phyloP scores from a whole-genome alignment of 2,113 vertebrate species.

The Dascyllus trimaculatus region DNA sequence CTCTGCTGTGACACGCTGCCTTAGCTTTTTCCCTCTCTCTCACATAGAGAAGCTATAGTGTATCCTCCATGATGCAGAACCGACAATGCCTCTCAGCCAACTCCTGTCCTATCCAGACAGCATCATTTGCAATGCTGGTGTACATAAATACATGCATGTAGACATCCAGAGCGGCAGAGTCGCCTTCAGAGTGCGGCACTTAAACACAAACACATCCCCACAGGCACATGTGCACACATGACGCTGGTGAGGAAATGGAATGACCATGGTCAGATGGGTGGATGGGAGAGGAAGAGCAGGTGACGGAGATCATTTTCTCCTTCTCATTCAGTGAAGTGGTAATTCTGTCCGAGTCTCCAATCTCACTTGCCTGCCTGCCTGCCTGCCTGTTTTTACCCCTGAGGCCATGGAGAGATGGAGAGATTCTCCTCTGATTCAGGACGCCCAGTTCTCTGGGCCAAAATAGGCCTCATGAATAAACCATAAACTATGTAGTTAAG shows the following conservation, averaged over 20 bases:
- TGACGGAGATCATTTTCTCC: slow-evolving; percentile 58
- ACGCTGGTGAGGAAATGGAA: slow-evolving; percentile 38
- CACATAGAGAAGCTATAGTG: slow-evolving; percentile 25
- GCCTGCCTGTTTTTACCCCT: slow-evolving; percentile 40
- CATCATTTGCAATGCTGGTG: slow-evolving; percentile 49
- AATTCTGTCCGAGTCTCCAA: slow-evolving; percentile 58
- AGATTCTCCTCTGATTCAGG: slow-evolving; percentile 74
- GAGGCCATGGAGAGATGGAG: slow-evolving; percentile 57
- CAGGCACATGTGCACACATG: slow-evolving; percentile 16
- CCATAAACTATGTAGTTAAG: slow-evolving; percentile 68
- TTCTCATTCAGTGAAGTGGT: slow-evolving; percentile 52
- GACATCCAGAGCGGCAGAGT: slow-evolving; percentile 30
- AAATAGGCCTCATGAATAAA: slow-evolving; percentile 80
- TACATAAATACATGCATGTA: slow-evolving; percentile 53
- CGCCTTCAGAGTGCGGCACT: slow-evolving; percentile 14
- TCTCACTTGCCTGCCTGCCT: slow-evolving; percentile 54
- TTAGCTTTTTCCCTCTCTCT: neutral
- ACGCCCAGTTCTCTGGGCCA: slow-evolving; percentile 72
- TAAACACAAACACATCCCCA: slow-evolving; percentile 9
- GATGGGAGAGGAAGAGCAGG: slow-evolving; percentile 47
- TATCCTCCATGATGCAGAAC: slow-evolving; percentile 53
- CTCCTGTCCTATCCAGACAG: slow-evolving; percentile 56
- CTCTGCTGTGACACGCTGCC: slow-evolving; percentile 64
- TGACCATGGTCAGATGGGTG: slow-evolving; percentile 47
- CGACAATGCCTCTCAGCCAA: slow-evolving; percentile 55